Evolutionary conservation across 1,140 invertebrate species (phyloP).

Genomic region (Coenobita brevimanus): DNA sequence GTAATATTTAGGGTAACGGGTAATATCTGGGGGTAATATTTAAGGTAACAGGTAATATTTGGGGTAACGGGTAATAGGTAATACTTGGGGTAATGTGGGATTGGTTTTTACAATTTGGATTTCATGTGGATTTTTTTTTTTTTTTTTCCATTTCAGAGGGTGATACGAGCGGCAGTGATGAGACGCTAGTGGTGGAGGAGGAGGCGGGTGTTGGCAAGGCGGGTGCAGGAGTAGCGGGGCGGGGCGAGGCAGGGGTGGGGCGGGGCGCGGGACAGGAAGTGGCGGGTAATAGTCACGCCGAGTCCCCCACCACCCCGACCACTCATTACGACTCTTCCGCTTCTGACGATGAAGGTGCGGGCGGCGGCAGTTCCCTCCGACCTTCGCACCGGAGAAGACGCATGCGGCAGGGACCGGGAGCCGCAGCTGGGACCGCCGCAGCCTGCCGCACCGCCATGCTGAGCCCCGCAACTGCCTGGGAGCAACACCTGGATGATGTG

Average conservation of each 20-base stretch:
- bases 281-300: conserved; percentile 30
- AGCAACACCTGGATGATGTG: conserved; percentile 43
- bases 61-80: too few relatives aligned
- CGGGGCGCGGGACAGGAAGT: conserved; percentile 19
- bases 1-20: too few relatives aligned
- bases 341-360: conserved; percentile 13
- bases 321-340: conserved; percentile 46
- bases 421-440: not conserved
- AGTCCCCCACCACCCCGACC: conserved; percentile 29
- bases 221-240: too few relatives aligned
- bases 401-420: not conserved
- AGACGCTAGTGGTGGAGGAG: conserved; percentile 37
- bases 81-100: too few relatives aligned
- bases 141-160: conserved; percentile 19
- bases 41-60: too few relatives aligned
- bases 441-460: conserved; percentile 12
- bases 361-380: not conserved
- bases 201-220: not conserved
- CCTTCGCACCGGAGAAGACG: conserved; percentile 19
- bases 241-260: not conserved
- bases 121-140: too few relatives aligned
- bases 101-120: too few relatives aligned
- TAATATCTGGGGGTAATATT: too few relatives aligned
- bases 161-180: conserved; percentile 40
- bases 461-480: not conserved